These are phyloP conservation scores for Etheostoma nigrum DNA, from an alignment of 2,797 vertebrate genomes.

Conservation along the genomic window DNA sequence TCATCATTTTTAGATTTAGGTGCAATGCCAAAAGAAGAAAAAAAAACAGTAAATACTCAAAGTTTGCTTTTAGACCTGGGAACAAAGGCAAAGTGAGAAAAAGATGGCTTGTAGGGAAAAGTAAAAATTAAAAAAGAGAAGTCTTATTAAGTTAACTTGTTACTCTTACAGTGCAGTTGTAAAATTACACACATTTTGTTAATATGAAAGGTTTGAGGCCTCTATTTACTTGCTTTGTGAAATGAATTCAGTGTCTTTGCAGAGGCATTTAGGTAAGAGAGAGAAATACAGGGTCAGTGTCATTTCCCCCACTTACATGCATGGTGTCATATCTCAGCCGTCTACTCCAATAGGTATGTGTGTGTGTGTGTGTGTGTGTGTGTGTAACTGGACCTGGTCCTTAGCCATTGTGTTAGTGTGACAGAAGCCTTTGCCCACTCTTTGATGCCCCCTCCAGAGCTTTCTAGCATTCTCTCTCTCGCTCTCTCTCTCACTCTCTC, in stretches of 20 bases:
- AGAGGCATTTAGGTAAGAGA: not conserved
- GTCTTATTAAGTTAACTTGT: not conserved
- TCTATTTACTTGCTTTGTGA: too few relatives aligned
- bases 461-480: conserved; percentile 53
- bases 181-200: not conserved
- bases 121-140: not conserved
- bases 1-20: too few relatives aligned
- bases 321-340: conserved; percentile 76
- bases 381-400: conserved; percentile 51
- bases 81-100: not conserved
- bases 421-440: conserved; percentile 67
- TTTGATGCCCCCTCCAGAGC: conserved; percentile 69
- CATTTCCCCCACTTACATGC: conserved; percentile 79
- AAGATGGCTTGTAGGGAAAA: not conserved
- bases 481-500: conserved; percentile 1
- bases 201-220: too few relatives aligned
- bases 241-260: not conserved
- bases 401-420: conserved; percentile 61
- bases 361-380: conserved; percentile 20
- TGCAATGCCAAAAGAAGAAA: too few relatives aligned
- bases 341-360: conserved; percentile 31
- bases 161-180: not conserved
- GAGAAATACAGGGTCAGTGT: conserved; percentile 54
- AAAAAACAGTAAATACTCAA: too few relatives aligned
- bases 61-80: too few relatives aligned